Conservation (phyloP, 2,113 vertebrate genomes). For the Gnathonemus echidnorhynchus region DNA sequence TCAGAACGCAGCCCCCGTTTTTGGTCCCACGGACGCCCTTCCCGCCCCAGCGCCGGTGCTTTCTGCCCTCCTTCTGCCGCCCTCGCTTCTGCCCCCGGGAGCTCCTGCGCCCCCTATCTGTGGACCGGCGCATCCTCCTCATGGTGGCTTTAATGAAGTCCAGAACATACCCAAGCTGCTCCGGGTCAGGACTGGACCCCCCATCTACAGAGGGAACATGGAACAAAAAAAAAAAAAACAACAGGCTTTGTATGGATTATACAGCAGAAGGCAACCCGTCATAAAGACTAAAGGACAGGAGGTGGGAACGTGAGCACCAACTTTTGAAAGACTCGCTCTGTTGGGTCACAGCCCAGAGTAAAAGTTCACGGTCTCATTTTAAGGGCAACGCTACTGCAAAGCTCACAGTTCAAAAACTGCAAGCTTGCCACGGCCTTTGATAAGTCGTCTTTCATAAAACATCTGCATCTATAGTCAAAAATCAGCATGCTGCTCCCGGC, state of each 20-base stretch:
- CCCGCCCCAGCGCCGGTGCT: constrained; percentile 49
- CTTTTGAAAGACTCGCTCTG: neutral
- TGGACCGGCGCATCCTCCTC: constrained; percentile 79
- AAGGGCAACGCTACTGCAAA: neutral
- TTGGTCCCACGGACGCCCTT: constrained; percentile 42
- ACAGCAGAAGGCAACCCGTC: neutral
- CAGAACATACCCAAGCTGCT: constrained; percentile 89
- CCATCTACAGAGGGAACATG: constrained; percentile 47
- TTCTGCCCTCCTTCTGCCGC: constrained; percentile 44
- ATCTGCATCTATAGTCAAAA: neutral
- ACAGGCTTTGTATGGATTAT: neutral
- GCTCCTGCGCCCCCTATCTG: constrained; percentile 56
- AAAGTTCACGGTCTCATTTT: neutral
- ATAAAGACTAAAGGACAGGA: neutral
- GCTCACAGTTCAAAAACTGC: neutral
- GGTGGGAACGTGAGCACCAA: neutral
- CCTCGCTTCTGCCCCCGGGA: constrained; percentile 60
- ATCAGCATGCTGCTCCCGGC: neutral
- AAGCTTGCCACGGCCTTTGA: neutral
- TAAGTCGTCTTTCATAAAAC: neutral
- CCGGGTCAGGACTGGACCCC: constrained; percentile 71
- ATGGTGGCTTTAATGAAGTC: constrained; percentile 94
- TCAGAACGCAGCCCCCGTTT: constrained; percentile 83
- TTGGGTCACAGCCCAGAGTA: neutral
- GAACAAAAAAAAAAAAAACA: neutral